Evolutionary conservation across 2,113 vertebrate species (phyloP).

Genomic region (Cephalopterus ornatus): DNA sequence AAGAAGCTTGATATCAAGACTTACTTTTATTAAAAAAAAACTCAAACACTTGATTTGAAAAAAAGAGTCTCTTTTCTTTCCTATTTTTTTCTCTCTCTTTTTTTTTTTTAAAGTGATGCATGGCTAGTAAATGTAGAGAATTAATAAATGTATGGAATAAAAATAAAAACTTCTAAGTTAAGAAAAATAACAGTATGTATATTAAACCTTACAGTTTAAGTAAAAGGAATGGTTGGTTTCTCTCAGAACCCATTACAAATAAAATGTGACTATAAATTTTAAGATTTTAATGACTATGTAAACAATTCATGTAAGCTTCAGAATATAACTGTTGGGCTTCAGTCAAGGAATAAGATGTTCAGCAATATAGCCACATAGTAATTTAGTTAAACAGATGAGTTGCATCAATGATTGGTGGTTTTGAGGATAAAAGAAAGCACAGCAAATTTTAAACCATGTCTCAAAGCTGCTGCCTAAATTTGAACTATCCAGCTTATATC

Average conservation of each 20-base stretch:
- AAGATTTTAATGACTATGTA: background rate
- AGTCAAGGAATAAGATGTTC: background rate
- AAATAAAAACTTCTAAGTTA: background rate
- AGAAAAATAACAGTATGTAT: background rate
- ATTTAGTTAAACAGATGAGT: background rate
- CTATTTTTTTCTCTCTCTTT: fast-evolving
- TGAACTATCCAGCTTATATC: background rate
- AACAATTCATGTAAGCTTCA: background rate
- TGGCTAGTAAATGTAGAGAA: background rate
- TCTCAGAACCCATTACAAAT: background rate
- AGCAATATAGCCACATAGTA: background rate
- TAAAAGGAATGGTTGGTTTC: background rate
- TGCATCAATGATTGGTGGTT: background rate
- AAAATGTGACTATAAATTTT: background rate
- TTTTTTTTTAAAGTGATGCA: background rate
- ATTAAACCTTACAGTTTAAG: background rate
- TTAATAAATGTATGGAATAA: background rate
- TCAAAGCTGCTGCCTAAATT: background rate
- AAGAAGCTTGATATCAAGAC: background rate
- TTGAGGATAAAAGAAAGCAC: background rate
- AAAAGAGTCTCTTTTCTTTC: background rate
- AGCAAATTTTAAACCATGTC: background rate
- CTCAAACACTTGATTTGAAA: background rate
- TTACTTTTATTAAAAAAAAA: background rate
- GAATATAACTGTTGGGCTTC: background rate